These are phyloP conservation scores for Nestor notabilis DNA, from an alignment of 2,113 vertebrate species.

Conservation along the genomic window DNA sequence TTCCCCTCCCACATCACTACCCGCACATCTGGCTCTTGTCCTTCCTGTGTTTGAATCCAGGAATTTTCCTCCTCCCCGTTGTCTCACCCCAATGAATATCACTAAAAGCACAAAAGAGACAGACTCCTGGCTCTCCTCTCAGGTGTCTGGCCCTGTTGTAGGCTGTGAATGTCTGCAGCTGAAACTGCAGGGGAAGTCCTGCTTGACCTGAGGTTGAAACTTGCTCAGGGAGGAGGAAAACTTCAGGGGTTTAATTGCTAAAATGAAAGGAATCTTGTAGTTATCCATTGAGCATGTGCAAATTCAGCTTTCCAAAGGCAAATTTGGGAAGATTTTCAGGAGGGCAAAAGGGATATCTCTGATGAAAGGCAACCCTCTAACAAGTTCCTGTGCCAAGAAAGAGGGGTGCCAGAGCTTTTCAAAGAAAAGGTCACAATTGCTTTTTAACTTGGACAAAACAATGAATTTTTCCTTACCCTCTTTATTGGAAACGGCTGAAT, in stretches of 20 bases:
- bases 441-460: slow-evolving; percentile 65
- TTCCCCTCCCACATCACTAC: not conserved
- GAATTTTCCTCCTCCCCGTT: not conserved
- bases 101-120: not conserved
- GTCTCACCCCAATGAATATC: not conserved
- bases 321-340: not conserved
- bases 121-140: not conserved
- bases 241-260: not conserved
- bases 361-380: slow-evolving; percentile 19
- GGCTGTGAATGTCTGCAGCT: not conserved
- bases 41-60: not conserved
- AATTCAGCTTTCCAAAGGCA: not conserved
- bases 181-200: not conserved
- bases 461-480: slow-evolving; percentile 60
- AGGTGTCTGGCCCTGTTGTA: not conserved
- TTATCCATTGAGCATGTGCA: not conserved
- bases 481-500: slow-evolving; percentile 48
- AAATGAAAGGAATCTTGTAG: not conserved
- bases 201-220: not conserved
- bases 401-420: slow-evolving; percentile 33
- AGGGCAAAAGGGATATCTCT: not conserved
- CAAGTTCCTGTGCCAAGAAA: not conserved
- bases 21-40: not conserved
- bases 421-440: slow-evolving; percentile 50
- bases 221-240: not conserved